A percentile compares a stretch with the other conserved stretches of the same genome.
Conservation (phyloP, 2,797 vertebrate species). For the Rousettus madagascariensis region DNA sequence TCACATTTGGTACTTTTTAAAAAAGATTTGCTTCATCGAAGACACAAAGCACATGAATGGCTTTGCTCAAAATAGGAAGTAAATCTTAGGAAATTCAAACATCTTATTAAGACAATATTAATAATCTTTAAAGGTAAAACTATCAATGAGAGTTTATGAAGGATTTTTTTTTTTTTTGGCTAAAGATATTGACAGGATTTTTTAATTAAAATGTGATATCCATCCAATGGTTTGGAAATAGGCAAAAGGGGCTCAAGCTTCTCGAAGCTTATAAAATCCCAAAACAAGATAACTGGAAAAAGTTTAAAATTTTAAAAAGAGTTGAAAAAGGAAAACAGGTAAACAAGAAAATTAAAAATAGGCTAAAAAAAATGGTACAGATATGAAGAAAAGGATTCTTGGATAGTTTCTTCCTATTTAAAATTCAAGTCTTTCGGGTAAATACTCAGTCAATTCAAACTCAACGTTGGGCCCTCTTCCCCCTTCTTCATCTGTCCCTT, state of each 20-base stretch:
- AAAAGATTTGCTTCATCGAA: background rate
- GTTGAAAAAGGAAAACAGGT: background rate
- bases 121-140: background rate
- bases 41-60: background rate
- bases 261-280: background rate
- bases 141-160: background rate
- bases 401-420: background rate
- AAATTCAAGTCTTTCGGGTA: background rate
- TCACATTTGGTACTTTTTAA: background rate
- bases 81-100: background rate
- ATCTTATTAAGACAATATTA: background rate
- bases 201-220: background rate
- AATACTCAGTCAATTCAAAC: background rate
- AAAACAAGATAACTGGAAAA: background rate
- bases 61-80: background rate
- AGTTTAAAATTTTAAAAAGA: background rate
- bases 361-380: background rate
- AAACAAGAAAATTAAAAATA: background rate
- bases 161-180: background rate
- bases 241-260: background rate
- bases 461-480: no score
- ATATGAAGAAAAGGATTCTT: background rate
- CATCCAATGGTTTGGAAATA: background rate
- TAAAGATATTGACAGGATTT: background rate
- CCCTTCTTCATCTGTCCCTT: background rate